These are phyloP conservation scores for Melinaea marsaeus DNA, from an alignment of 2,888 invertebrate genomes.

Conservation along the genomic window DNA sequence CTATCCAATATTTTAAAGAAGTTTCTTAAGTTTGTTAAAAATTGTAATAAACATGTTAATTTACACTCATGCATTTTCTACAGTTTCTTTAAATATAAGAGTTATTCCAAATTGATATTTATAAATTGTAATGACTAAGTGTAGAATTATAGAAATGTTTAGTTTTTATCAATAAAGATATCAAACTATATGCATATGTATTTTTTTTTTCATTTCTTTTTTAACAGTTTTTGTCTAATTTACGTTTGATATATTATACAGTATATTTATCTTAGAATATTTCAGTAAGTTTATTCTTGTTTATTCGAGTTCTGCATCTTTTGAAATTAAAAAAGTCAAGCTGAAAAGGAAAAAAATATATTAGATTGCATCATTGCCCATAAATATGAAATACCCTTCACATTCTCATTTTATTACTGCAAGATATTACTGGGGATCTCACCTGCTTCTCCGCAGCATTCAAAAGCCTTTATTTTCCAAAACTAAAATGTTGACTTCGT, in stretches of 20 bases:
- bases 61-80: constrained; percentile 31
- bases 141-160: constrained; percentile 32
- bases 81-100: constrained; percentile 33
- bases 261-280: no score
- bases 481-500: no score
- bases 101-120: constrained; percentile 41
- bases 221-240: background rate
- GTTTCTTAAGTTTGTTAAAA: constrained; percentile 13
- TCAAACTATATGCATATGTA: background rate
- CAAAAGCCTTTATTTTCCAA: no score
- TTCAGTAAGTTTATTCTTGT: no score
- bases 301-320: no score
- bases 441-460: no score
- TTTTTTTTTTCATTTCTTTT: constrained; percentile 1
- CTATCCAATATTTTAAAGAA: constrained; percentile 3
- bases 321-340: no score
- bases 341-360: no score
- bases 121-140: constrained; percentile 32
- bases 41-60: constrained; percentile 1
- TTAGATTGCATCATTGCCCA: no score
- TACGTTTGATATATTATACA: background rate
- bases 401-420: no score
- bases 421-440: no score
- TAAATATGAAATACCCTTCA: no score
- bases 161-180: constrained; percentile 36